phyloP scores from a whole-genome alignment of 2,797 vertebrate species.

The Cirrhinus molitorella region DNA sequence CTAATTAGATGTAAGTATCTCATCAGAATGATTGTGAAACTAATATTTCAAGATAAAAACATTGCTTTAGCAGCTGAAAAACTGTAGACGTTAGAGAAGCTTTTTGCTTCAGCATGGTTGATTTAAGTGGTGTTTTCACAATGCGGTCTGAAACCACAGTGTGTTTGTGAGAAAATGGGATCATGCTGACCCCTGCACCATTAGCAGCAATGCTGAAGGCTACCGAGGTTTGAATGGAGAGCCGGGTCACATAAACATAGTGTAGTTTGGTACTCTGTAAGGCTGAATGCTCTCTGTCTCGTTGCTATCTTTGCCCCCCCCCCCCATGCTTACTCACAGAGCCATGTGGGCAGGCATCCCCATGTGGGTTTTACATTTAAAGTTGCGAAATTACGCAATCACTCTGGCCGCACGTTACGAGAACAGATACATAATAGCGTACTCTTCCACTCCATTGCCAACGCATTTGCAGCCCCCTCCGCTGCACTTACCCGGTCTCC shows the following conservation, averaged over 20 bases:
- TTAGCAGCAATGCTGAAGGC: conserved; percentile 25
- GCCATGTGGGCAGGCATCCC: conserved; percentile 35
- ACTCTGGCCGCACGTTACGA: conserved; percentile 11
- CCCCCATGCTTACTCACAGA: conserved; percentile 21
- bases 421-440: conserved; percentile 33
- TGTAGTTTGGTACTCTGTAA: not conserved
- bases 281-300: not conserved
- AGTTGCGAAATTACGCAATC: conserved; percentile 32
- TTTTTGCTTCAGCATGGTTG: not conserved
- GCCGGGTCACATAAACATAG: not conserved
- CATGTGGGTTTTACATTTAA: conserved; percentile 36
- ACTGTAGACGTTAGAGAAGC: not conserved
- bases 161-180: not conserved
- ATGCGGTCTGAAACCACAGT: not conserved
- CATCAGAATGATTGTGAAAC: not conserved
- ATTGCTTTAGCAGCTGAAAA: not conserved
- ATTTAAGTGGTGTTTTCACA: not conserved
- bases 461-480: conserved; percentile 23
- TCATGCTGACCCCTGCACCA: not conserved
- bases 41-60: not conserved
- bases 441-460: conserved; percentile 29
- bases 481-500: conserved; percentile 19
- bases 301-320: not conserved
- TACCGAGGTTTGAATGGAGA: conserved; percentile 35
- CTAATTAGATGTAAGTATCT: not conserved